phyloP scores from a whole-genome alignment of 2,113 vertebrate genomes.

The Poicephalus meyeri region DNA sequence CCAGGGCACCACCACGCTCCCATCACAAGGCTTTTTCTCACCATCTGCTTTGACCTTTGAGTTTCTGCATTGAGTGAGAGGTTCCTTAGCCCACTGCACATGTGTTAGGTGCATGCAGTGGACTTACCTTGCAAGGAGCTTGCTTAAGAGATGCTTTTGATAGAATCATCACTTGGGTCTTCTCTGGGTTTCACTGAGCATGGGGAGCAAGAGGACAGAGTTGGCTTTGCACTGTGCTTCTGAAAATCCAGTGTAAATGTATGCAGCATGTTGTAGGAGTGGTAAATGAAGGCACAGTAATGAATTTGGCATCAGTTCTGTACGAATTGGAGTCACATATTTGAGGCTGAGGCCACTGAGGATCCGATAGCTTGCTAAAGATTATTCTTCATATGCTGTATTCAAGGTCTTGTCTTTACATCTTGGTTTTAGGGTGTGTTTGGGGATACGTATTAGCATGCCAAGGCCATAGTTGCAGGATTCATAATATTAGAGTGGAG shows the following conservation, averaged over 20 bases:
- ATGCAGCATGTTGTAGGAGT: neutral
- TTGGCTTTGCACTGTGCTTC: neutral
- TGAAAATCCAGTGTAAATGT: neutral
- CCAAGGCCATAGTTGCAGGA: neutral
- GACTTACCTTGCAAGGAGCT: neutral
- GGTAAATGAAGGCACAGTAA: neutral
- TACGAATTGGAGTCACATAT: rapidly evolving
- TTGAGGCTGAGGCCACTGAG: neutral
- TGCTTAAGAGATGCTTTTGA: neutral
- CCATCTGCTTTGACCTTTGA: neutral
- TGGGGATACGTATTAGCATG: neutral
- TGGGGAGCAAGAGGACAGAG: neutral
- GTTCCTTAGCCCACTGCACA: rapidly evolving
- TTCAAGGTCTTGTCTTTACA: neutral
- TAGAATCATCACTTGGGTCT: neutral
- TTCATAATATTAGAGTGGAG: neutral
- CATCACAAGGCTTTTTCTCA: neutral
- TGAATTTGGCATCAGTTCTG: neutral
- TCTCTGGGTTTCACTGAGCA: neutral
- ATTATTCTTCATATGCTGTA: rapidly evolving
- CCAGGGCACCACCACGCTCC: rapidly evolving
- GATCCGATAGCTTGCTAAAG: neutral
- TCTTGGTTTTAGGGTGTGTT: neutral
- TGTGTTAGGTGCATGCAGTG: neutral
- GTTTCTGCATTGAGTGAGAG: neutral